Percentiles rank a stretch among this genome's conserved stretches.
phyloP scores from a whole-genome alignment of 64 coral and sea anemone species.

The Pocillopora damicornis region DNA sequence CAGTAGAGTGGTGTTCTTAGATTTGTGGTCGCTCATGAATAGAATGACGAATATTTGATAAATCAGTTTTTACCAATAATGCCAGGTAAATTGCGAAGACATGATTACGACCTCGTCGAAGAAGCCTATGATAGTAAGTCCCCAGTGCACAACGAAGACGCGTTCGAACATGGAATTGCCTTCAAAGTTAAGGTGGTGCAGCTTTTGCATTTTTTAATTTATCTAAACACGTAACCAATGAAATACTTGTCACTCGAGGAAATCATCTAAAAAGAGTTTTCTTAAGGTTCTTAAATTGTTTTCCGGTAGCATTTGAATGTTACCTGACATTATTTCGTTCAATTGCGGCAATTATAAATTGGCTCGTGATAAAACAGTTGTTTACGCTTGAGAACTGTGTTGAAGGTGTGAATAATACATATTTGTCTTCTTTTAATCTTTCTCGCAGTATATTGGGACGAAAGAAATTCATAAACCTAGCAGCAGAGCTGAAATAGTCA shows the following conservation, averaged over 20 bases:
- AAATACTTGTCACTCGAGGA: not conserved
- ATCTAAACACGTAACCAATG: not conserved
- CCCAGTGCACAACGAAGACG: slow-evolving; percentile 72
- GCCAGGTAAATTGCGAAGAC: slow-evolving; percentile 79
- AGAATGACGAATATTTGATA: not conserved
- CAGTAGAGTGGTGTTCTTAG: not conserved
- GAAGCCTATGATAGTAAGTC: slow-evolving; percentile 79
- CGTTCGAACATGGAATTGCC: slow-evolving; percentile 88
- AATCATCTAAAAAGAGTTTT: not conserved
- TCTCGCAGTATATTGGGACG: slow-evolving; percentile 78
- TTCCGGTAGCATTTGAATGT: slow-evolving; percentile 7
- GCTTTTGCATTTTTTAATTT: not conserved
- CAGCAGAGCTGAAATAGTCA: slow-evolving; percentile 83
- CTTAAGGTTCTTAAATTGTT: not conserved
- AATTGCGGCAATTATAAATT: not conserved
- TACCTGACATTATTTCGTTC: not conserved
- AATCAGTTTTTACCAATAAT: slow-evolving; percentile 30
- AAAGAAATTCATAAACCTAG: slow-evolving; percentile 80
- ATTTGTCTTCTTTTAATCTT: slow-evolving; percentile 21
- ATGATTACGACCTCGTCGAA: slow-evolving; percentile 84
- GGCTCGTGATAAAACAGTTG: not conserved
- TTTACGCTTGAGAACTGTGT: slow-evolving; percentile 14
- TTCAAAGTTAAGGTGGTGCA: slow-evolving; percentile 76
- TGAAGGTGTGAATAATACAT: slow-evolving; percentile 11
- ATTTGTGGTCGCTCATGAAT: not conserved